Base-by-base conservation (phyloP, 2,888 invertebrate genomes). In the Galeruca laticollis region DNA sequence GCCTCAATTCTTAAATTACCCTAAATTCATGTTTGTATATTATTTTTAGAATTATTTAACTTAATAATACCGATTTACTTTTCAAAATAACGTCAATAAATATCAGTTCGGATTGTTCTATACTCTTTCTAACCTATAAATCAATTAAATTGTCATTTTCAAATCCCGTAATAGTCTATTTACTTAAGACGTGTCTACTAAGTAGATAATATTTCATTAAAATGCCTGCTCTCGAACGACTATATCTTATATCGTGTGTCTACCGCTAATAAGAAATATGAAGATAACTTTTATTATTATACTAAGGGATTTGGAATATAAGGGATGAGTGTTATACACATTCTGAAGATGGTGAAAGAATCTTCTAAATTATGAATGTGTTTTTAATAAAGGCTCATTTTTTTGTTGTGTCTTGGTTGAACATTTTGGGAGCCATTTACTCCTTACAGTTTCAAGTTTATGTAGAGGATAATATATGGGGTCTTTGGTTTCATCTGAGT, bases 181-280 rank as follows among this genome's bases (percentile, higher is more conserved):
- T 79, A 77, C 76, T 76, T 74, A 79, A 77, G 76, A 79, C 77
- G 75, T 57, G 33, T 75, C 78, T 77, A 76, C 78, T 75, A 75
- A 73, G 75, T 76, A 77, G 77, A 78, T 78, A 77, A 77, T 76
- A 77, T 77, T 66, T 77, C 71, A 71, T 73, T 75, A 76, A 74
- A 76, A 75, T 76, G 72, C 71, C 75, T 75, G 63, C 72, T 62
- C 18, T 63, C 15, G 51, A 64, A 68, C 51, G 57, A 60, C 68
- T 62, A 37, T 54, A 54, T 54, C 54, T 54, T 40, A 54, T 63
- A 61, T 52, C 62, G 49, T 62, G 57, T 65, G 57, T 65, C 57
- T 65, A 37, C 31, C 43, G 2, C 33, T 65, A 47, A 57, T 65
- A 57, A 57, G 65, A 65, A 65, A 56, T 56, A 56, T 35, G 54